Evolutionary conservation across 2,888 invertebrate species (phyloP), one percentile per base, ranked within the genome.

Genomic region (Lymantria dispar): DNA sequence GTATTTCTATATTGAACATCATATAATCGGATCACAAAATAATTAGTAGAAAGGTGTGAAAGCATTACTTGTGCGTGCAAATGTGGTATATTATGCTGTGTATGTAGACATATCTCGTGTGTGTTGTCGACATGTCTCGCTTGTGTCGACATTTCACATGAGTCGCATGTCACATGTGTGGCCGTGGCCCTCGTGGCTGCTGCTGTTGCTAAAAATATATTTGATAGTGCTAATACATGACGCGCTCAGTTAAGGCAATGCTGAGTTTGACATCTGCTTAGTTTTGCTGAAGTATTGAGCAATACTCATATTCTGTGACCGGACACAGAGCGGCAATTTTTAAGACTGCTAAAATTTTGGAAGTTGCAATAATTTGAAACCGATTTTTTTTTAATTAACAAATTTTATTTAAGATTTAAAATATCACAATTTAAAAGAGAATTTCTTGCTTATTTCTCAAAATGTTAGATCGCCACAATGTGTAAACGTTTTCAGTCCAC

Each of bases 161-260:
- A 39, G 50, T 15, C 45, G 48, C 50, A 60, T 46, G 55, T 48
- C 81, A 84, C 82, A 82, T 80, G 76, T 81, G 84, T 45, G 84
- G 81, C 29, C 83, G 77, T 3, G 74, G 66, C 53, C 79, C 83
- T 60, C 85, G 78, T 56, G 79, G 74, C 71, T 74, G 75, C 68
- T 79, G 80, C 61, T 83, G 83, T 73, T 85, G 83, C 83, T 83
- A 82, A 56, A 82, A 78, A 40, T 14, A 68, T 59, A 70, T 50
- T 1, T 11, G 15, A 41, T 22, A 3, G 15, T 41, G 41, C 41
- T 41, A 14, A 22, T n/a, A 40, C 15, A 40, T n/a, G 12, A 9
- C 14, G 40, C n/a, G 40, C 14, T 40, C 38, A 40, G 3, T 14
- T n/a, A 12, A n/a, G 38, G 40, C 40, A 14, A 14, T 14, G 40